Conservation (phyloP, 2,797 vertebrate species). For the Phrynocephalus vlangalii region DNA sequence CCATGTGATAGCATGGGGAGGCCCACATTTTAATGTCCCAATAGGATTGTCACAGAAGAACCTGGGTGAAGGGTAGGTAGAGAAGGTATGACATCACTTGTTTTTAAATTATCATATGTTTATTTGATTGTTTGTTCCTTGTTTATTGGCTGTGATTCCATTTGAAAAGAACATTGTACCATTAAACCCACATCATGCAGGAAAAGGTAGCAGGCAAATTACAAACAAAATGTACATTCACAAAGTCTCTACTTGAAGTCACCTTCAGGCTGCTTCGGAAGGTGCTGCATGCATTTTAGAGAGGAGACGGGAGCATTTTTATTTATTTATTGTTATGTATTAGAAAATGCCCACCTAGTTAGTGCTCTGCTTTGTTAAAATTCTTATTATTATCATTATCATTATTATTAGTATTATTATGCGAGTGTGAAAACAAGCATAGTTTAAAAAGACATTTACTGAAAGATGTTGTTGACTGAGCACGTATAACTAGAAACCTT, state of each 20-base stretch:
- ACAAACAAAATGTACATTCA: constrained; percentile 84
- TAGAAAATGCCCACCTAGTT: constrained; percentile 77
- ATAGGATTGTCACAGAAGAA: constrained; percentile 46
- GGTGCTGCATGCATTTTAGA: constrained; percentile 86
- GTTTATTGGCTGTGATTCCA: constrained; percentile 94
- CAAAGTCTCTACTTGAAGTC: constrained; percentile 80
- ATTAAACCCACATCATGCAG: constrained; percentile 90
- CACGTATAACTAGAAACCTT: constrained; percentile 74
- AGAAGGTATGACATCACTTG: constrained; percentile 88
- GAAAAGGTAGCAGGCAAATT: constrained; percentile 85
- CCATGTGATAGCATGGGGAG: neutral
- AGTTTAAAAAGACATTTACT: constrained; percentile 78
- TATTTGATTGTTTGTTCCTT: constrained; percentile 37
- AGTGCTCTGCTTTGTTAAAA: constrained; percentile 63
- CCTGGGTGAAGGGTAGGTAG: constrained; percentile 11
- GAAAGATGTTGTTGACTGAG: constrained; percentile 80
- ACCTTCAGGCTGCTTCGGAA: constrained; percentile 74
- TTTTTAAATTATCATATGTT: constrained; percentile 47
- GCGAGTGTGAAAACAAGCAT: constrained; percentile 75
- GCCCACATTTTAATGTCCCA: neutral
- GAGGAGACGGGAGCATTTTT: constrained; percentile 72
- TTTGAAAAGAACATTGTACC: constrained; percentile 87
- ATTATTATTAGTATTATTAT: constrained; percentile 21
- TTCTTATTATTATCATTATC: constrained; percentile 1
- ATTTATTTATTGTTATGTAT: constrained; percentile 56